A percentile compares a stretch with the other conserved stretches of the same genome.
Conservation (phyloP, 2,888 invertebrate species). For the Pseudoips prasinana region DNA sequence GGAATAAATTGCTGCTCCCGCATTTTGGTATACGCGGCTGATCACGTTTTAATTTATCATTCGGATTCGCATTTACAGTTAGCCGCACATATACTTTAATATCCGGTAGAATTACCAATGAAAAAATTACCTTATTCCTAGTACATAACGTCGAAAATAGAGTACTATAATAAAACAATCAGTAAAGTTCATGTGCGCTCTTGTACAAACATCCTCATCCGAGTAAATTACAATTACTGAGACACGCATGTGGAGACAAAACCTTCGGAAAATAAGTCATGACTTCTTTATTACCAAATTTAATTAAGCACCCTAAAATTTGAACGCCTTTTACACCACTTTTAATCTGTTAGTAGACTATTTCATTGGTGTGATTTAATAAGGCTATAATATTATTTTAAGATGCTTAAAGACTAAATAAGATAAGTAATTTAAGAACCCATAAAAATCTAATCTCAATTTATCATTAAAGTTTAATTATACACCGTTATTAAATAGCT, state of each 20-base stretch:
- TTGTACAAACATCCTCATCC: slow-evolving; percentile 20
- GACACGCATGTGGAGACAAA: slow-evolving; percentile 13
- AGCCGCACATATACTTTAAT: slow-evolving; percentile 7
- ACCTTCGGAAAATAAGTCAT: slow-evolving; percentile 7
- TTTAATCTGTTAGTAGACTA: too few relatives aligned
- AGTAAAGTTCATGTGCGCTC: slow-evolving; percentile 6
- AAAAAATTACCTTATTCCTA: background rate
- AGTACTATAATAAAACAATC: slow-evolving; percentile 2
- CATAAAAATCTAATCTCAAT: too few relatives aligned
- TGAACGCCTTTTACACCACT: too few relatives aligned
- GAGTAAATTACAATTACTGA: slow-evolving; percentile 26
- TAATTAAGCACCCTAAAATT: too few relatives aligned
- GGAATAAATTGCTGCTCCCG: slow-evolving; percentile 31
- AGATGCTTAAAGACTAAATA: too few relatives aligned
- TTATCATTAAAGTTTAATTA: too few relatives aligned
- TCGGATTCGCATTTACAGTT: slow-evolving; percentile 21
- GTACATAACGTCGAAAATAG: background rate
- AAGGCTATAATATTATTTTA: too few relatives aligned
- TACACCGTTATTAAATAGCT: too few relatives aligned
- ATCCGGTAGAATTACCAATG: slow-evolving; percentile 1
- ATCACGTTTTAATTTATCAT: slow-evolving; percentile 38
- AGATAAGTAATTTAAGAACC: too few relatives aligned
- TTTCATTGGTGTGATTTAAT: too few relatives aligned
- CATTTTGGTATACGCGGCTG: slow-evolving; percentile 22
- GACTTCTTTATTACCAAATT: too few relatives aligned